A percentile compares a stretch with the other conserved stretches of the same genome.
Conservation (phyloP, 2,888 invertebrate species). For the Ctenicera cuprea region DNA sequence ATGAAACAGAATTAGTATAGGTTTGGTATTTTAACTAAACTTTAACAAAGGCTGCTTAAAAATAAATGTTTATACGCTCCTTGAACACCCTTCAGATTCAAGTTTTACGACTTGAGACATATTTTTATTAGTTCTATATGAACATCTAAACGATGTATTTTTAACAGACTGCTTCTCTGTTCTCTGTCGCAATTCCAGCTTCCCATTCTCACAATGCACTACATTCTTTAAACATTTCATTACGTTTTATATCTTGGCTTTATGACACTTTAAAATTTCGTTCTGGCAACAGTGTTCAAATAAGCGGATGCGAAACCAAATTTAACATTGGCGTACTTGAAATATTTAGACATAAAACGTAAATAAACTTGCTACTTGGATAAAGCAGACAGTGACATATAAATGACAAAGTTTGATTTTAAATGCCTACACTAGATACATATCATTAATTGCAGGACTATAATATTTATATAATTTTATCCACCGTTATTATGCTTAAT, state of each 20-base stretch:
- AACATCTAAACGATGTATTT: slow-evolving; percentile 4
- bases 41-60: no score
- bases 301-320: background rate
- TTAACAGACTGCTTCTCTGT: background rate
- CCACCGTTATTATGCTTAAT: no score
- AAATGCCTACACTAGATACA: no score
- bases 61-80: no score
- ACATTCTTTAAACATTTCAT: slow-evolving; percentile 23
- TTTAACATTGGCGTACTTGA: background rate
- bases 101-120: slow-evolving; percentile 1
- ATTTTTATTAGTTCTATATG: slow-evolving; percentile 10
- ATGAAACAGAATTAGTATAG: no score
- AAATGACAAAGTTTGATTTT: no score
- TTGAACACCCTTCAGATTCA: no score
- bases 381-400: no score
- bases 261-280: slow-evolving; percentile 26
- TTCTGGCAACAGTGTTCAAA: background rate
- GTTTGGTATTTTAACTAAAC: no score
- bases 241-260: slow-evolving; percentile 23
- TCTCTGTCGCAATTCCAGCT: background rate
- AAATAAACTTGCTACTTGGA: no score
- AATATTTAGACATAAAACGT: background rate
- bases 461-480: no score
- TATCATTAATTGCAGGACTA: no score
- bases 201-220: background rate